Evolutionary conservation across 2,888 invertebrate species (phyloP).

Genomic region (Caenorhabditis sinica): DNA sequence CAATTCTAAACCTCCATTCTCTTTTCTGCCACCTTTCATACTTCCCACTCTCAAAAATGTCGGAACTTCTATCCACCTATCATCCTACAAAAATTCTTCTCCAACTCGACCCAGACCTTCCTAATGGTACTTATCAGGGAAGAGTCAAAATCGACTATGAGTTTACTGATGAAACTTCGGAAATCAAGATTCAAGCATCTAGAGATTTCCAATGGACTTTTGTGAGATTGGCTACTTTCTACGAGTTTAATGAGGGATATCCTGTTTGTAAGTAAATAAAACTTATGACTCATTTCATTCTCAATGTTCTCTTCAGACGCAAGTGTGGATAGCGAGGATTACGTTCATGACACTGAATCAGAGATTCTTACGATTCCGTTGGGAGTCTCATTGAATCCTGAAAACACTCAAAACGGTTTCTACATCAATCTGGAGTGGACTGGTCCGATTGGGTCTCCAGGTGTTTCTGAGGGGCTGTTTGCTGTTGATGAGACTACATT

Average conservation of each 20-base stretch:
- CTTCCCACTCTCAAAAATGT: too few species aligned
- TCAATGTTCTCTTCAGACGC: constrained; percentile 15
- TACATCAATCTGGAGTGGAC: constrained; percentile 46
- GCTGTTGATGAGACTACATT: constrained; percentile 46
- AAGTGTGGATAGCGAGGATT: constrained; percentile 29
- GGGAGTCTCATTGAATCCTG: constrained; percentile 24
- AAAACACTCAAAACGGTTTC: constrained; percentile 48
- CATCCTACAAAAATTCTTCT: constrained; percentile 42
- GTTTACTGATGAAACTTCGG: constrained; percentile 43
- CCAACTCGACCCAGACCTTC: constrained; percentile 37
- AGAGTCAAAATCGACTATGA: constrained; percentile 53
- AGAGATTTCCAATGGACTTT: constrained; percentile 51
- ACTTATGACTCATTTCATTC: too few species aligned
- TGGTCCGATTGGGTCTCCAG: constrained; percentile 21
- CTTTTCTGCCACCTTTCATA: too few species aligned
- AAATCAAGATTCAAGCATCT: constrained; percentile 46
- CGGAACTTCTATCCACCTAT: constrained; percentile 48
- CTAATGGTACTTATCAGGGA: constrained; percentile 31
- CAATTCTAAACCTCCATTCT: neutral
- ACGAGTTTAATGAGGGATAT: constrained; percentile 47
- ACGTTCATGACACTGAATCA: constrained; percentile 29
- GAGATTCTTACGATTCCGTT: constrained; percentile 37
- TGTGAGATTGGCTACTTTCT: constrained; percentile 40
- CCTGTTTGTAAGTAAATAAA: constrained; percentile 46
- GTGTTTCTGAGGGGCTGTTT: constrained; percentile 6